Conservation (phyloP, 2,113 vertebrate genomes). For the Choloepus hoffmanni region DNA sequence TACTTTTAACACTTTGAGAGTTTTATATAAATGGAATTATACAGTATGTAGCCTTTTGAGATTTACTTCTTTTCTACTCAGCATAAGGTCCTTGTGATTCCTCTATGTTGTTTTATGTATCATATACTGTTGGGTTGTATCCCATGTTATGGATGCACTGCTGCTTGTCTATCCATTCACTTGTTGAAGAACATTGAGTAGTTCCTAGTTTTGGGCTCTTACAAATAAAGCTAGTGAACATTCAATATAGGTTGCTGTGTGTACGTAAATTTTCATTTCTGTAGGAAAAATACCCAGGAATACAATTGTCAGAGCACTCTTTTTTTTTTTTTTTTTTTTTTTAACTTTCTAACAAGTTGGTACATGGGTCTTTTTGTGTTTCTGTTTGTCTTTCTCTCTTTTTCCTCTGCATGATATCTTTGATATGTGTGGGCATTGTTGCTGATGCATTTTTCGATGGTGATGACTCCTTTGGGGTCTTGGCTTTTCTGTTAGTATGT, state of each 20-base stretch:
- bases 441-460: neutral
- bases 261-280: neutral
- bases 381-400: neutral
- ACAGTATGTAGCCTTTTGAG: neutral
- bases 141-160: neutral
- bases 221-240: neutral
- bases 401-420: neutral
- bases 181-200: neutral
- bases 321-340: neutral
- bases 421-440: neutral
- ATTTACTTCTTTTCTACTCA: neutral
- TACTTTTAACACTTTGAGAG: constrained; percentile 12
- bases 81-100: neutral
- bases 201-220: constrained; percentile 3
- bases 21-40: neutral
- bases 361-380: neutral
- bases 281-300: neutral
- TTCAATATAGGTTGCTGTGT: neutral
- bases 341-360: neutral
- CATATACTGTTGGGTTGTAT: neutral
- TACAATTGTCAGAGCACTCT: neutral
- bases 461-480: neutral
- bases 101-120: neutral
- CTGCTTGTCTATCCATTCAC: neutral
- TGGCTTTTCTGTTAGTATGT: neutral